A percentile compares a stretch with the other conserved stretches of the same genome.
These are phyloP conservation scores for Branchellion lobata DNA, from an alignment of 2,888 invertebrate species.

Conservation along the genomic window DNA sequence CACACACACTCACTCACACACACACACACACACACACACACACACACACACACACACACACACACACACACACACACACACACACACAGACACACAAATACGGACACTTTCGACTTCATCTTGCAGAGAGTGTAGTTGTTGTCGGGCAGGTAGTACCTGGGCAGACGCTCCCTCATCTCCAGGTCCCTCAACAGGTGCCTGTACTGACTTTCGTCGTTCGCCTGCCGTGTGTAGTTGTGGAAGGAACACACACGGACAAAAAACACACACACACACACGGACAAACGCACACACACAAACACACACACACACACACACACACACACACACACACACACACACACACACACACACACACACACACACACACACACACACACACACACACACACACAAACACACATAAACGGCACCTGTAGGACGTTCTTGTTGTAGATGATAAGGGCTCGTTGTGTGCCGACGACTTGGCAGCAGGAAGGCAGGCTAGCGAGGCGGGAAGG, in stretches of 20 bases:
- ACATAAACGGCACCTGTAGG: constrained; percentile 40
- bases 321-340: too few relatives aligned
- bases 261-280: too few relatives aligned
- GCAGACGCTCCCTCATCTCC: constrained; percentile 49
- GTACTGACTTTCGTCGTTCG: constrained; percentile 50
- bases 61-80: constrained; percentile 4
- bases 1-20: constrained; percentile 17
- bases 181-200: constrained; percentile 50
- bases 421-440: constrained; percentile 48
- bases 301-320: too few relatives aligned
- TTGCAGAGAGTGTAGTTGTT: constrained; percentile 50
- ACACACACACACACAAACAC: too few relatives aligned
- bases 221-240: neutral
- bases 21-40: constrained; percentile 20
- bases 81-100: too few relatives aligned
- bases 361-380: too few relatives aligned
- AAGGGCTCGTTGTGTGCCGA: constrained; percentile 49
- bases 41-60: constrained; percentile 20
- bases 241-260: neutral
- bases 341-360: too few relatives aligned
- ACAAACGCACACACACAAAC: too few relatives aligned
- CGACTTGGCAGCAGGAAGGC: constrained; percentile 46
- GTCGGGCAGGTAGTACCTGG: constrained; percentile 50
- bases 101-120: constrained; percentile 48
- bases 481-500: constrained; percentile 49